Conservation (phyloP, 30 jellyfish, hydroid and myxozoan species). For the Aurelia sp. region DNA sequence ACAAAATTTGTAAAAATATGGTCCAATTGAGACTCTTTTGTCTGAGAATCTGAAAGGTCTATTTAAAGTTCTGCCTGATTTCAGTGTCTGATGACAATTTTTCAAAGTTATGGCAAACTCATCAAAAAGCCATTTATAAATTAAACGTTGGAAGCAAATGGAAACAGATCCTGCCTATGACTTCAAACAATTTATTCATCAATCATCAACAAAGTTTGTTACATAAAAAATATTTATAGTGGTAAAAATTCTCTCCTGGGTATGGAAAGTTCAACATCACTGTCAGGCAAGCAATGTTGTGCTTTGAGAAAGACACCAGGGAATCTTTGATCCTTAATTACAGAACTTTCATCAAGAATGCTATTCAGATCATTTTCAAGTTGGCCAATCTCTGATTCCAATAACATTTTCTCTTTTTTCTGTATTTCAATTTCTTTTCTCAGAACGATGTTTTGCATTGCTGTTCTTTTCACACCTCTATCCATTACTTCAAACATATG, state of each 20-base stretch:
- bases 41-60: no score
- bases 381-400: conserved; percentile 30
- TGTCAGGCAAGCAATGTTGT: conserved; percentile 54
- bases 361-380: conserved; percentile 30
- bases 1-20: no score
- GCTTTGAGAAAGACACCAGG: conserved; percentile 43
- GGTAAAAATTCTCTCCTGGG: conserved; percentile 62
- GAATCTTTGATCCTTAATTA: background rate
- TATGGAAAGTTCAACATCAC: conserved; percentile 45
- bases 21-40: no score
- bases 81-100: no score
- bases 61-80: no score
- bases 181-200: no score
- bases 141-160: no score
- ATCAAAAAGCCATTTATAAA: no score
- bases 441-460: conserved; percentile 16
- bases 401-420: conserved; percentile 6
- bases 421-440: conserved; percentile 61
- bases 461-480: conserved; percentile 28
- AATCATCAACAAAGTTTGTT: background rate
- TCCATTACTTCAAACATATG: conserved; percentile 42
- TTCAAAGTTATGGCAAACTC: no score
- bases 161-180: no score
- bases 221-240: background rate
- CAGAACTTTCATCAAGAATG: conserved; percentile 17